Evolutionary conservation across 1,140 invertebrate species (phyloP), one percentile per base, ranked within the genome.

Genomic region (Temnothorax nylanderi): DNA sequence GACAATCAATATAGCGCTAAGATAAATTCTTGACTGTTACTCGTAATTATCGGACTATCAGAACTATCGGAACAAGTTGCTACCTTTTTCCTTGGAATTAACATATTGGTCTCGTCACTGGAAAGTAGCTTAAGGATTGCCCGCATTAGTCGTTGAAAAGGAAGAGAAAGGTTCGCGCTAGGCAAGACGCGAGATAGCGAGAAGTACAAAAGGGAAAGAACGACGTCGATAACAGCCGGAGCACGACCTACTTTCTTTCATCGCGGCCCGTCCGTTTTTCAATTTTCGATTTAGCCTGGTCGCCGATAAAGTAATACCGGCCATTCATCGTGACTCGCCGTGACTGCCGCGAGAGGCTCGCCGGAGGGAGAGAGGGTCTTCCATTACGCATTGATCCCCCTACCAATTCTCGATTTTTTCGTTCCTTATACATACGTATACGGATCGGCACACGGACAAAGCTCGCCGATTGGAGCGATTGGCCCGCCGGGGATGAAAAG

Each of bases 261-360:
- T 51, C 37, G 49, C 37, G 80, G 58, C 37, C 34, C 69, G 56
- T 77, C 87, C 88, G 86, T 90, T 90, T 90, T 90, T 88, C 89
- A 90, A 90, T 90, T 88, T 90, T 88, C 89, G 86, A 89, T 87
- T 82, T 72, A 74, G 41, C 71, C 81, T 65, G 86, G 80, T 82
- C 74, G 51, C 65, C 89, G 89, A 86, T 91, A 90, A 86, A 90
- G 87, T 91, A 90, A 91, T 91, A 91, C 81, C 76, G 56, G 77
- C 64, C 77, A 90, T 90, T 88, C 86, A 72, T 88, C 89, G 80
- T 26, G 78, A 64, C 64, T 87, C 69, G 71, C 67, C 41, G 49
- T 54, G 85, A 58, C 54, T 54, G 51, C 60, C 16, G 56, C 60
- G 87, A 49, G 37, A 81, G 13, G 47, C 32, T 72, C 51, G 49